Conservation (phyloP, 2,888 invertebrate genomes). For the Tetranychus piercei region DNA sequence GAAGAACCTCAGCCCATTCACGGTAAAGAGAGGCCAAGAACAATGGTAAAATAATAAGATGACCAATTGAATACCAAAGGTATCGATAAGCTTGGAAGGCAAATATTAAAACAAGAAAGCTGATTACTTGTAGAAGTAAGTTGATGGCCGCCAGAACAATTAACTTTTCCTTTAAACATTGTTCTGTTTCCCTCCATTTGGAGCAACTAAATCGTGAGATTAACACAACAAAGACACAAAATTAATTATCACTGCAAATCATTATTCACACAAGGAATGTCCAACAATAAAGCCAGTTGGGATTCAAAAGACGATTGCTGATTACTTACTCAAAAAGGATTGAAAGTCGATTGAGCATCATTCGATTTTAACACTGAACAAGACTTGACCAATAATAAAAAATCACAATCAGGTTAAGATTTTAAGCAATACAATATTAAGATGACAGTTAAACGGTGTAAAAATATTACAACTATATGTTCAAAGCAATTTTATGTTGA, state of each 20-base stretch:
- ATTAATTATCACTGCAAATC: background rate
- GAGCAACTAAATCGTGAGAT: background rate
- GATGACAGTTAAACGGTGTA: background rate
- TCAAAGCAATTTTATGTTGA: no score
- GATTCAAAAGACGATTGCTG: background rate
- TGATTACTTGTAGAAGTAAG: background rate
- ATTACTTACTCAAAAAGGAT: conserved; percentile 6
- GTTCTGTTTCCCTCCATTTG: conserved; percentile 3
- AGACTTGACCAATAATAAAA: background rate
- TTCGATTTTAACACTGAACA: background rate
- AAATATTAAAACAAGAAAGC: background rate
- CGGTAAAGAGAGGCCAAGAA: background rate
- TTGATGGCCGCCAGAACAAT: background rate
- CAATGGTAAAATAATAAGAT: background rate
- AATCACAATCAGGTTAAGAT: background rate
- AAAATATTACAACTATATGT: no score
- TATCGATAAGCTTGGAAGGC: background rate
- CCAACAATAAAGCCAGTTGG: no score
- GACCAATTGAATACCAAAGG: background rate
- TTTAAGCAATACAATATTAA: background rate
- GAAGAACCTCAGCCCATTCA: background rate
- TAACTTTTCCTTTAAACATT: conserved; percentile 8
- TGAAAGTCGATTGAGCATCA: background rate
- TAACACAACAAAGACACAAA: background rate
- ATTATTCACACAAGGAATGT: no score